Conservation (phyloP, 2,888 invertebrate genomes). For the Meiosimyza platycephala region DNA sequence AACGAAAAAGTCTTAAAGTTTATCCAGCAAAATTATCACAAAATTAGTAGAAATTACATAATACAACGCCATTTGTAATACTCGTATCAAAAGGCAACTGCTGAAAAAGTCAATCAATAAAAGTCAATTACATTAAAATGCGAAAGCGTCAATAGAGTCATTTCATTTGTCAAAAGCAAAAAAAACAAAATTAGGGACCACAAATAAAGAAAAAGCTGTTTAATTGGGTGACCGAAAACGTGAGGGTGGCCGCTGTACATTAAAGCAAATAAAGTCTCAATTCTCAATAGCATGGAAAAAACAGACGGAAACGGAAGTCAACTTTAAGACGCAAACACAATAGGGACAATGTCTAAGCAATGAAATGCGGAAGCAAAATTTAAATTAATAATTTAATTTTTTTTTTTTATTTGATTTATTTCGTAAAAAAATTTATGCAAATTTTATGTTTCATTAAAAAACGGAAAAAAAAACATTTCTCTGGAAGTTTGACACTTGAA, state of each 20-base stretch:
- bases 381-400: neutral
- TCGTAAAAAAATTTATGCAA: constrained; percentile 11
- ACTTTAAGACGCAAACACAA: constrained; percentile 9
- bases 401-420: neutral
- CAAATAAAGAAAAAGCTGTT: too few species aligned
- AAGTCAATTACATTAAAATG: constrained; percentile 27
- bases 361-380: neutral
- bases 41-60: too few species aligned
- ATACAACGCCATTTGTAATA: too few species aligned
- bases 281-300: constrained; percentile 11
- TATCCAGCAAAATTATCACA: too few species aligned
- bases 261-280: neutral
- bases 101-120: constrained; percentile 17
- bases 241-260: too few species aligned
- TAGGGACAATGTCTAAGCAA: neutral
- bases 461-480: neutral
- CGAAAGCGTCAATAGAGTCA: neutral
- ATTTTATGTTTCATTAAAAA: constrained; percentile 1
- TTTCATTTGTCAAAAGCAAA: too few species aligned
- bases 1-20: too few species aligned
- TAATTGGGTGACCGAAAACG: too few species aligned
- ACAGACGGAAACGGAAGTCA: constrained; percentile 29
- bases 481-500: neutral
- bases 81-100: too few species aligned
- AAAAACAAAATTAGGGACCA: too few species aligned